Percentiles rank a stretch among this genome's conserved stretches.
Evolutionary conservation across 1,140 invertebrate species (phyloP).

Genomic region (Drosophila sp.): DNA sequence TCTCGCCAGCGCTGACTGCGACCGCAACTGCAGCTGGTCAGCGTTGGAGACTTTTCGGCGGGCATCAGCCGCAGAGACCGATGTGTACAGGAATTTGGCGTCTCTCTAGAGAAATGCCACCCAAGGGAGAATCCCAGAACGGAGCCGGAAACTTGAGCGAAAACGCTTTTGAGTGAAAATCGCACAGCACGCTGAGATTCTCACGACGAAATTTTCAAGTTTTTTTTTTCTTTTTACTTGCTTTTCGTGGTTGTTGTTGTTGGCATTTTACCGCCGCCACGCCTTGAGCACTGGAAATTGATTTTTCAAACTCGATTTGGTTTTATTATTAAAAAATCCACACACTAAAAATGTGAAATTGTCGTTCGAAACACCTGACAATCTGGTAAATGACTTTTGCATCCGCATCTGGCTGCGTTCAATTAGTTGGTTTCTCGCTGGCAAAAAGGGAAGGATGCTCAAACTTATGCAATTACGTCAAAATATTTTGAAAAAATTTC

Average conservation of each 20-base stretch:
- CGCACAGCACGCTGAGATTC: background rate
- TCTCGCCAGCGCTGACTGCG: constrained; percentile 9
- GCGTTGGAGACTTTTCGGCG: constrained; percentile 67
- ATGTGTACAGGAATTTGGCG: constrained; percentile 59
- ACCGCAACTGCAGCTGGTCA: constrained; percentile 51
- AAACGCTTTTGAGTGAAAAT: constrained; percentile 56
- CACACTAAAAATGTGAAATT: constrained; percentile 38
- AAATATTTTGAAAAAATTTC: background rate
- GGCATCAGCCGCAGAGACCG: background rate
- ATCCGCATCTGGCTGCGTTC: constrained; percentile 26
- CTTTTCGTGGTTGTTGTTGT: background rate
- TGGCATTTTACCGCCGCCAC: constrained; percentile 15
- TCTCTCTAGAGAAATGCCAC: constrained; percentile 51
- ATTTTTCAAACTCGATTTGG: constrained; percentile 53
- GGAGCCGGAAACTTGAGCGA: constrained; percentile 41
- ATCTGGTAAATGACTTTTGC: constrained; percentile 31
- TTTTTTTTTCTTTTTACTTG: background rate
- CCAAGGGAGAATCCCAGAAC: constrained; percentile 27
- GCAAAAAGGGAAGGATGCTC: constrained; percentile 20
- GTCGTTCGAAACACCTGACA: constrained; percentile 66
- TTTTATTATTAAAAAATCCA: constrained; percentile 57
- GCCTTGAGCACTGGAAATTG: constrained; percentile 53
- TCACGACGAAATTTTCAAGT: constrained; percentile 9
- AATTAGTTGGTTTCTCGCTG: constrained; percentile 31
- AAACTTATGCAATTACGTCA: constrained; percentile 12